phyloP scores from a whole-genome alignment of 2,113 vertebrate species.

The Turnix velox region DNA sequence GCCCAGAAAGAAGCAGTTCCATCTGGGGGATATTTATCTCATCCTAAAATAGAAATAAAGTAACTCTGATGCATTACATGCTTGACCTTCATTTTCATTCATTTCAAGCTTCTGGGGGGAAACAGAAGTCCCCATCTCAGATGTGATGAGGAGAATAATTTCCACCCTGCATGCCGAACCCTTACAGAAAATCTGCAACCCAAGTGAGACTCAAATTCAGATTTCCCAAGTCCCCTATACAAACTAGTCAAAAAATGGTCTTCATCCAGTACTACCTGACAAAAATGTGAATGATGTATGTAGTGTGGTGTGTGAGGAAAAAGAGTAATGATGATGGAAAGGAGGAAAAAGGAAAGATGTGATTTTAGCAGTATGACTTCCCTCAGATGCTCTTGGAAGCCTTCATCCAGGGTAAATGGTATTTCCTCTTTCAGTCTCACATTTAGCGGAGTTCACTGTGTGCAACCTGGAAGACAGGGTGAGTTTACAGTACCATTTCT shows the following conservation, averaged over 20 bases:
- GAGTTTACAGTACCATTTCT: background rate
- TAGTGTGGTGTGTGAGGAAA: background rate
- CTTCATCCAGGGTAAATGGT: background rate
- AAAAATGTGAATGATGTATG: background rate
- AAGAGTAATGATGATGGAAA: background rate
- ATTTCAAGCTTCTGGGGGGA: background rate
- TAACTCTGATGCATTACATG: background rate
- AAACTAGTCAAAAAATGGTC: background rate
- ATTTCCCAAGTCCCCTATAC: background rate
- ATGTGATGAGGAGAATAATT: background rate
- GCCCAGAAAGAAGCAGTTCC: background rate
- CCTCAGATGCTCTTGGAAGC: background rate
- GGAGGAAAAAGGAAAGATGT: background rate
- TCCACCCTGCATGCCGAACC: background rate
- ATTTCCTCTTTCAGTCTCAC: background rate
- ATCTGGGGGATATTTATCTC: background rate
- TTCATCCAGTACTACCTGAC: background rate
- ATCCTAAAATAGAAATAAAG: background rate
- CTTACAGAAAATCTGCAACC: background rate
- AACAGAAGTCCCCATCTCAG: background rate
- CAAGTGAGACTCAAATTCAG: background rate
- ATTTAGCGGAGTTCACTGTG: background rate
- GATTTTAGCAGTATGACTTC: background rate
- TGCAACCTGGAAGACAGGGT: background rate
- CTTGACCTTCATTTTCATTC: background rate